Evolutionary conservation across 2,888 invertebrate species (phyloP).

Genomic region (Drepanosiphum platanoidis): DNA sequence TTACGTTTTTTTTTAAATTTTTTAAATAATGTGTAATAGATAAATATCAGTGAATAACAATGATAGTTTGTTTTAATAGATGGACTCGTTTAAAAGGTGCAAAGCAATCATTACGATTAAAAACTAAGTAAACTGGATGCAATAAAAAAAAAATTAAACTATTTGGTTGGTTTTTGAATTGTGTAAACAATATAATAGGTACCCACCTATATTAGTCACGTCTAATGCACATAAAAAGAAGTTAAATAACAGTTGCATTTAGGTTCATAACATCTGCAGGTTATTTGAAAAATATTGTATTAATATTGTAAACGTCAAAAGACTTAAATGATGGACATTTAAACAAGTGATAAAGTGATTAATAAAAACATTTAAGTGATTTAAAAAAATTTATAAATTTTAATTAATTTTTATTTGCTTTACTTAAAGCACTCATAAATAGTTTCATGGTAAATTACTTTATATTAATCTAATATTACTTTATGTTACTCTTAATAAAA

Average conservation of each 20-base stretch:
- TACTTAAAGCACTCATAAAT: background rate
- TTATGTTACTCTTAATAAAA: background rate
- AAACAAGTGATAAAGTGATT: background rate
- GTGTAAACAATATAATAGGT: background rate
- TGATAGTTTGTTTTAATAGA: too few relatives aligned
- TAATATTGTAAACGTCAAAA: background rate
- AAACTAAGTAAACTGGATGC: background rate
- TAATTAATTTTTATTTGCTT: background rate
- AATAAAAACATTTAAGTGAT: background rate
- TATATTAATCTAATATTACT: background rate
- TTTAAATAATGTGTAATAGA: background rate
- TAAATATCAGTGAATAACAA: background rate
- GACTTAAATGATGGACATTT: conserved; percentile 14
- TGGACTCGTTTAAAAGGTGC: background rate
- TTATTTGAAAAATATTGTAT: background rate
- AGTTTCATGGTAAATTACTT: background rate
- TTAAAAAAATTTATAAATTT: background rate
- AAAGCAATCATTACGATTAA: background rate
- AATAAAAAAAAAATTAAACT: background rate
- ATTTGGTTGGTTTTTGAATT: background rate
- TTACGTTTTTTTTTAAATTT: background rate
- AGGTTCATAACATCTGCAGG: too few relatives aligned
- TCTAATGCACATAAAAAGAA: background rate
- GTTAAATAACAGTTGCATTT: conserved; percentile 11
- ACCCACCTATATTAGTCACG: background rate